Conservation (phyloP, 2,113 vertebrate species). For the Indicator indicator region DNA sequence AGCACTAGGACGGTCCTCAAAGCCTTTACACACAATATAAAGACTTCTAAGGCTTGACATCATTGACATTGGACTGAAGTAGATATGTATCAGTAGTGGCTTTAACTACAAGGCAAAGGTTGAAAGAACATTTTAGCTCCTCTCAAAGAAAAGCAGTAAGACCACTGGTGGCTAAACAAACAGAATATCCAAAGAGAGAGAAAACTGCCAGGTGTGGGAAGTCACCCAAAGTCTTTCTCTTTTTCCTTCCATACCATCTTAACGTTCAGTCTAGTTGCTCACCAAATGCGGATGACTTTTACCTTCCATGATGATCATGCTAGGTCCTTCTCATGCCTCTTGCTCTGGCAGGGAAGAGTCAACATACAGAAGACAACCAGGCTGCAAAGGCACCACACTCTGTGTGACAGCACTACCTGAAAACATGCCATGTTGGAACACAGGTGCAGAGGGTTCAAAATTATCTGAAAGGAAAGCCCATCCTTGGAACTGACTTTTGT, state of each 20-base stretch:
- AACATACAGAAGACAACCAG: not conserved
- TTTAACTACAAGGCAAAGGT: conserved; percentile 55
- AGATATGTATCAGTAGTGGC: conserved; percentile 39
- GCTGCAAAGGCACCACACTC: not conserved
- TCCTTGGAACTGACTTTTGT: not conserved
- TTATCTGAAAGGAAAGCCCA: not conserved
- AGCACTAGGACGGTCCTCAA: not conserved
- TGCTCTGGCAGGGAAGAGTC: not conserved
- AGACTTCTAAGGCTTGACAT: conserved; percentile 61
- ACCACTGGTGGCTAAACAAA: conserved; percentile 18
- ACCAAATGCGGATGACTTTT: not conserved
- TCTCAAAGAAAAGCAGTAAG: conserved; percentile 29
- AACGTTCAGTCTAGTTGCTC: not conserved
- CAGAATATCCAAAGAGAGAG: not conserved
- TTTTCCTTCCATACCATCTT: not conserved
- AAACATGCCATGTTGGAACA: not conserved
- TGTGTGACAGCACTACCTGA: not conserved
- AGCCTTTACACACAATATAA: conserved; percentile 5
- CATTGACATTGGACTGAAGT: conserved; percentile 28
- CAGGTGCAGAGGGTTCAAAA: not conserved
- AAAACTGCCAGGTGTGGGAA: not conserved
- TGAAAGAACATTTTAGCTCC: not conserved
- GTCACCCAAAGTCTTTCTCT: not conserved
- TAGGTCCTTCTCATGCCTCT: not conserved
- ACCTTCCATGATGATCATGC: not conserved